Base-by-base conservation (phyloP, 2,888 invertebrate species). In the Polyommatus iphigenia region DNA sequence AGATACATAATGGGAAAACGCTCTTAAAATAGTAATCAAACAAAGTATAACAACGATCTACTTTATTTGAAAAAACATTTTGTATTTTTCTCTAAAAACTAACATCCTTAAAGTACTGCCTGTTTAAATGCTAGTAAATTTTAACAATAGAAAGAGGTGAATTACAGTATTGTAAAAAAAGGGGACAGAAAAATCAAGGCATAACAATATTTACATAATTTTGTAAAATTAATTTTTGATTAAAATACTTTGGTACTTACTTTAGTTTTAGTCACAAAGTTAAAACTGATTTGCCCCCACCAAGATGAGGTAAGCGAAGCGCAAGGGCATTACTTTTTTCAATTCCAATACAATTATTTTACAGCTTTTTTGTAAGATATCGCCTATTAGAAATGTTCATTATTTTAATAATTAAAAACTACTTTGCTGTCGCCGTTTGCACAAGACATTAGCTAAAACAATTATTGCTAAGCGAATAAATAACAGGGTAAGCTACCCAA, bases 11-110 rank as follows among this genome's bases (percentile, higher is more conserved):
- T 46, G 0, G 13, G 46, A 54, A 54, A 54, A 15, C 15, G 54
- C 18, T 62, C 24, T 62, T 62, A 24, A 13, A 13, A 24, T 62
- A 24, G 24, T 13, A 73, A 73, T 73, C 5, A 73, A 46, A 73
- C 8, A 20, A 73, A 24, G 4, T 13, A 8, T 20, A 46, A 41
- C 50, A 73, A 24, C 46, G 1, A 73, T 50, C 73, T 73, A 73
- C 50, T 50, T 73, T 73, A 73, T 50, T 73, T 3, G 3, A 50
- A 73, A 46, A 46, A 41, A 24, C 20, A 10, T 73, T n/a, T 73
- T 73, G 46, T 73, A 41, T 24, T 24, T 50, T 1, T 20, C 15
- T 73, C 20, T 46, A 73, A 62, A 62, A 62, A 10, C 62, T 62
- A 6, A 7, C 20, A 20, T 62, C 8, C 59, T 59, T 59, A 59